These are phyloP conservation scores for Oopsacas minuta DNA, from an alignment of 37 sponge, comb jelly and placozoan species.

Conservation along the genomic window DNA sequence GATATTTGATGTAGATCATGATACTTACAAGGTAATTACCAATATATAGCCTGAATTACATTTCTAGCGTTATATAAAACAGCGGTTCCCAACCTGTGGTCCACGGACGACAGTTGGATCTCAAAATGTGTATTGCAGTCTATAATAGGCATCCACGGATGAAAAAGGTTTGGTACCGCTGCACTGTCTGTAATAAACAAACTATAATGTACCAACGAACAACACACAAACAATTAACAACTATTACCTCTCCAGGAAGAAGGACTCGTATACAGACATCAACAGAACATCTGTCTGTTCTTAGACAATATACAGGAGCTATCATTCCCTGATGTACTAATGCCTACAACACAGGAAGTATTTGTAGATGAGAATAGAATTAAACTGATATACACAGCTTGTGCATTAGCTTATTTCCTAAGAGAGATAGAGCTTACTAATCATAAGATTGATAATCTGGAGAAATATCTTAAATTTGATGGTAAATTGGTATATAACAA, in stretches of 20 bases:
- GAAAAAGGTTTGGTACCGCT: too few relatives aligned
- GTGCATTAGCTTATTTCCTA: not conserved
- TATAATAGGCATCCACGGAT: too few relatives aligned
- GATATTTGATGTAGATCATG: not conserved
- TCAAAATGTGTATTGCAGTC: too few relatives aligned
- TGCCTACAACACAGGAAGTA: constrained; percentile 4
- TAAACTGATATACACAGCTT: not conserved
- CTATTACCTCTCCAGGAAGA: not conserved
- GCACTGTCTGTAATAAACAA: too few relatives aligned
- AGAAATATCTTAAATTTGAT: constrained; percentile 12
- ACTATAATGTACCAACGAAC: not conserved
- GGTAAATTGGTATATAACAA: too few relatives aligned
- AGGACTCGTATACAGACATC: not conserved
- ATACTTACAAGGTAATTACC: not conserved
- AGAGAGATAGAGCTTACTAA: not conserved
- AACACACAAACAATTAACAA: not conserved
- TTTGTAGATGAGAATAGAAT: not conserved
- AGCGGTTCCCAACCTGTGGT: too few relatives aligned
- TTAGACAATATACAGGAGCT: not conserved
- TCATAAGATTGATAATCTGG: constrained; percentile 4
- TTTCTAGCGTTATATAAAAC: too few relatives aligned
- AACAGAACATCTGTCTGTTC: not conserved
- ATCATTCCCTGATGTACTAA: not conserved
- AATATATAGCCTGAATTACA: too few relatives aligned
- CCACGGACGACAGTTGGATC: too few relatives aligned